phyloP scores from a whole-genome alignment of 2,888 invertebrate species.

The Isoperla grammatica region DNA sequence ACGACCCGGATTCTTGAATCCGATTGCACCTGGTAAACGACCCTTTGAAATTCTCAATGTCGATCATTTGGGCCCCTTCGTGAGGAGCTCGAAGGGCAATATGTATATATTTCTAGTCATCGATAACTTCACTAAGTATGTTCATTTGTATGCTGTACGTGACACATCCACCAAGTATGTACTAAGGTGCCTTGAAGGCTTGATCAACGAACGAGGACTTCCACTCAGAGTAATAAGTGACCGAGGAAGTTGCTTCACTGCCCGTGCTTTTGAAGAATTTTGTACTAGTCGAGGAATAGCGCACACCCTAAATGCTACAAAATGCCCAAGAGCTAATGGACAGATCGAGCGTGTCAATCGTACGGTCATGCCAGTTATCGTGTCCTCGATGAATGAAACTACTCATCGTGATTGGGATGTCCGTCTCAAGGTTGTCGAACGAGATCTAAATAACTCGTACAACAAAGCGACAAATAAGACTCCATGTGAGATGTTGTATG shows the following conservation, averaged over 20 bases:
- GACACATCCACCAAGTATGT: constrained; percentile 1
- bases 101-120: constrained; percentile 39
- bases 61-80: constrained; percentile 43
- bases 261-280: constrained; percentile 37
- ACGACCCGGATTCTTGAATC: constrained; percentile 39
- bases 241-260: constrained; percentile 40
- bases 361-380: constrained; percentile 34
- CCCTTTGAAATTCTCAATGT: constrained; percentile 43
- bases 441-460: constrained; percentile 36
- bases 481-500: constrained; percentile 34
- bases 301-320: constrained; percentile 36
- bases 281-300: constrained; percentile 36
- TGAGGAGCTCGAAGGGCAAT: constrained; percentile 37
- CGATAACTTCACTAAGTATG: constrained; percentile 41
- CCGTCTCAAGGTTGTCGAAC: constrained; percentile 37
- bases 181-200: background rate
- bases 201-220: background rate
- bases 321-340: constrained; percentile 39
- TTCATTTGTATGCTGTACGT: constrained; percentile 33
- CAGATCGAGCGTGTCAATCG: constrained; percentile 39
- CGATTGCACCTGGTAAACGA: constrained; percentile 40
- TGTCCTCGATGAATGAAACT: constrained; percentile 34
- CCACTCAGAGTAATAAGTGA: constrained; percentile 4
- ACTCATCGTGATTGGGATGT: constrained; percentile 37
- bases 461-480: constrained; percentile 33